Base-by-base conservation (phyloP, 2,888 invertebrate genomes). In the Plusia festucae region DNA sequence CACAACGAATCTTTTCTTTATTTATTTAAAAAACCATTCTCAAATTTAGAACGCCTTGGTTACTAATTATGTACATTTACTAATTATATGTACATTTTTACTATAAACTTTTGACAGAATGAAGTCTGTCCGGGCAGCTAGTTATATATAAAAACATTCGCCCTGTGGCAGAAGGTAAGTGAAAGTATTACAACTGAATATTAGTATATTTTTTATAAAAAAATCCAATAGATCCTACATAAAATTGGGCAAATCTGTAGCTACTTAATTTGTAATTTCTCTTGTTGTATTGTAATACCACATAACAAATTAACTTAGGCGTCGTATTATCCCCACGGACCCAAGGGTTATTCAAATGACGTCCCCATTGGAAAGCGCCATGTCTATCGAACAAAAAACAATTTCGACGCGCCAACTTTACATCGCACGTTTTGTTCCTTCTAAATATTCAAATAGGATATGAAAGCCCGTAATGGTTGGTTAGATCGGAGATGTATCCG, bases 391-490 rank as follows among this genome's bases (percentile, higher is more conserved):
- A 84, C 85, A 85, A 84, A 85, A 85, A 86, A 85, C 86, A 87
- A 88, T 87, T 86, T 83, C 78, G 66, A 72, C 73, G 68, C 58
- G 67, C 73, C 79, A 73, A 82, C 79, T 80, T 86, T 88, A 84
- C 85, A 87, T 80, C 79, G 84, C 88, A 82, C 82, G 85, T 89
- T 91, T 89, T 86, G 85, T 90, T 88, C 85, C 84, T 88, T 83
- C 84, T 84, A 88, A 87, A 91, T 91, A 93, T 93, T 91, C 91
- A 93, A 93, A 93, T 90, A 81, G 76, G 81, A 84, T 85, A 88
- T 89, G 90, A 90, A 88, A 88, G 87, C 85, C 77, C 72, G 92
- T 86, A 88, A 92, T 88, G 93, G 91, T 93, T 93, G 89, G 91
- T 92, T 93, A 91, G 86, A 82, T 85, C 82, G 78, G 86, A 85